Evolutionary conservation across 2,888 invertebrate genomes (phyloP).

Genomic region (Dryobotodes eremita): DNA sequence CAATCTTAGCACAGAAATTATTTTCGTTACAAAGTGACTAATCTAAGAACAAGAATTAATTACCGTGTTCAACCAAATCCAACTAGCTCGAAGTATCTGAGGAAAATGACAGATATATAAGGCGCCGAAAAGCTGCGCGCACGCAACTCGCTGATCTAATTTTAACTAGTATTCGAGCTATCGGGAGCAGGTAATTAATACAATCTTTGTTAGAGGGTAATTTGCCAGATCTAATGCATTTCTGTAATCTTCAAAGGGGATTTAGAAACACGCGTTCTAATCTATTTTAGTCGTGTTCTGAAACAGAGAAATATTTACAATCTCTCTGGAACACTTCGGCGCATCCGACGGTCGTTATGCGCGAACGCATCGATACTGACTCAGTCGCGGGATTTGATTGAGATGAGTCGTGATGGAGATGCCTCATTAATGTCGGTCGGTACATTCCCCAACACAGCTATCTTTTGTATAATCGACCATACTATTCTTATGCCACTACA

Average conservation of each 20-base stretch:
- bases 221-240: conserved; percentile 91
- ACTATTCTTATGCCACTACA: conserved; percentile 54
- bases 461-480: conserved; percentile 59
- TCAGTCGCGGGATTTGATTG: conserved; percentile 86
- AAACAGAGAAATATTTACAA: conserved; percentile 91
- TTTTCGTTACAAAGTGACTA: conserved; percentile 54
- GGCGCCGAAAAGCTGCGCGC: conserved; percentile 81
- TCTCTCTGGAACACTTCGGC: conserved; percentile 90
- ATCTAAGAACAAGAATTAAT: conserved; percentile 59
- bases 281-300: conserved; percentile 90
- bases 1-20: conserved; percentile 38
- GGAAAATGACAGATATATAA: conserved; percentile 86
- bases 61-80: conserved; percentile 55
- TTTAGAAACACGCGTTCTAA: conserved; percentile 91
- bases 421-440: conserved; percentile 82
- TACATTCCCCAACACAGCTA: conserved; percentile 73
- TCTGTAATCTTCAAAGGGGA: conserved; percentile 91
- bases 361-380: conserved; percentile 88
- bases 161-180: conserved; percentile 88
- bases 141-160: conserved; percentile 86
- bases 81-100: conserved; percentile 74
- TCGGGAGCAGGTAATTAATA: conserved; percentile 91
- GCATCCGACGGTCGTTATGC: conserved; percentile 90
- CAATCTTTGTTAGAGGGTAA: conserved; percentile 91
- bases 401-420: conserved; percentile 82